Evolutionary conservation across 1,140 invertebrate species (phyloP), one percentile per base, ranked within the genome.

Genomic region (Camponotus floridanus): DNA sequence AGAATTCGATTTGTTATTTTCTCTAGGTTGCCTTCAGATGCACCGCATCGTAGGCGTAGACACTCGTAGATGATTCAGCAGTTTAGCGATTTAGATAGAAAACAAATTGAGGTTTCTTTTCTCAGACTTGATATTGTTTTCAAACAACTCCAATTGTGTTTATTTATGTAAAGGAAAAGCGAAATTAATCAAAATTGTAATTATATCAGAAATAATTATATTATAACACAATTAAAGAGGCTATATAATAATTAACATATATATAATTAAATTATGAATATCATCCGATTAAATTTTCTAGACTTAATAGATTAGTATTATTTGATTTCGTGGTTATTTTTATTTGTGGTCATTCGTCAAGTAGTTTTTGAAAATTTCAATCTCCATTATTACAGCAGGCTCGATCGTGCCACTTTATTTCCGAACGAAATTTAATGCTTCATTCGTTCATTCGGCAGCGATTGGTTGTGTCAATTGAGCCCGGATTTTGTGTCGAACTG

Each of bases 1-100:
- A 18, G 1, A 78, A 65, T 78, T 36, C 59, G 33, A 78, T 39
- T 61, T 9, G 42, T 78, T 78, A 78, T 78, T 78, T 78, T 78
- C 61, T 65, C 26, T 51, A 18, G 15, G 74, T 48, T 42, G 39
- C 39, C 59, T 48, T 51, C 26, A 59, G 59, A 51, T 78, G 31
- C 26, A 65, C 33, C 26, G 59, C 74, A 45, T 62, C 39, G 21
- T 42, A 65, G 11, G 39, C 76, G 42, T 65, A 42, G 61, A 65
- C 42, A 48, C 42, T 78, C 42, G 26, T 78, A 65, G 42, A 78
- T 61, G 74, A 78, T 48, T 78, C 76, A 78, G 59, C 62, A 65
- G 59, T 62, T 76, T 3, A 42, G 2, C 11, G 9, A 48, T 39
- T 39, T 21, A 15, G 9, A 48, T 65, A 9, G 59, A 45, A 21